Evolutionary conservation across 2,113 vertebrate genomes (phyloP).

Genomic region (Passer domesticus): DNA sequence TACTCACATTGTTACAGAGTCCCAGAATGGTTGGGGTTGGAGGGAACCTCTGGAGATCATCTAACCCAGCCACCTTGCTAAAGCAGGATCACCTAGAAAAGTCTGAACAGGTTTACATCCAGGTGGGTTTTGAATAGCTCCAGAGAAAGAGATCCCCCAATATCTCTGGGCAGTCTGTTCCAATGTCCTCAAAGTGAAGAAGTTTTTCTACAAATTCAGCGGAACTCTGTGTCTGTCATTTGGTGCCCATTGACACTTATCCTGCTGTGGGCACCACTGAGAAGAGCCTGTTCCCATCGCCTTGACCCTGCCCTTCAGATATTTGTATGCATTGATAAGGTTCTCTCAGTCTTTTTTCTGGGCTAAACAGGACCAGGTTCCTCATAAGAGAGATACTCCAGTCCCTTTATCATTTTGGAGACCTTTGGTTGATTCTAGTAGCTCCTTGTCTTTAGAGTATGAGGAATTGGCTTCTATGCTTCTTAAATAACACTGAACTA

Average conservation of each 20-base stretch:
- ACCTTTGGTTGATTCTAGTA: neutral
- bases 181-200: neutral
- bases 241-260: neutral
- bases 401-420: neutral
- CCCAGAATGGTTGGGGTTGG: neutral
- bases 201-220: neutral
- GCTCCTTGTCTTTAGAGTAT: neutral
- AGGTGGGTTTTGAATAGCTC: neutral
- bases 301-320: neutral
- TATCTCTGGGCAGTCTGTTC: neutral
- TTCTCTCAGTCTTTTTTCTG: neutral
- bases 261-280: neutral
- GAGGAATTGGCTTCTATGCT: neutral
- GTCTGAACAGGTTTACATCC: neutral
- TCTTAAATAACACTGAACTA: neutral
- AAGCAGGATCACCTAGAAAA: neutral
- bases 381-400: neutral
- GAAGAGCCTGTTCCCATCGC: neutral
- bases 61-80: neutral
- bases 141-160: neutral
- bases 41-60: neutral
- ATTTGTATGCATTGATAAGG: neutral
- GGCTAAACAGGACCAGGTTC: neutral
- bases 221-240: neutral
- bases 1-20: neutral